Evolutionary conservation across 2,888 invertebrate genomes (phyloP), one percentile per base, ranked within the genome.

Genomic region (Eristalinus sepulchralis): DNA sequence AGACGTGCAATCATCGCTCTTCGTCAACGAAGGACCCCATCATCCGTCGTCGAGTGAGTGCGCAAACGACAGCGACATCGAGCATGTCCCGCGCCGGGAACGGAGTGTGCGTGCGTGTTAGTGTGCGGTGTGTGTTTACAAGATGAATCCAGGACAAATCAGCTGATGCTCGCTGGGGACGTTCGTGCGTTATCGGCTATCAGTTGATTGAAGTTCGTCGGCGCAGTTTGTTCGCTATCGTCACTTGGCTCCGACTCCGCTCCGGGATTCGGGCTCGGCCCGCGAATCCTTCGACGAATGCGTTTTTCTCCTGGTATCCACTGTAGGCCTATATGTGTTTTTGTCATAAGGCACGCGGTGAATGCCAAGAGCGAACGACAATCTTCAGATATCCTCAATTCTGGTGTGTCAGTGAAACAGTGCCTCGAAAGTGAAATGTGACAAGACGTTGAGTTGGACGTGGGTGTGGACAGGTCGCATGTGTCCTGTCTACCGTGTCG

Each of bases 281-380:
- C 17, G n/a, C 47, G 17, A 33, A 17, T 63, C 57, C 24, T 57
- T 27, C 39, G 31, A 13, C 62, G 60, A 80, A 73, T 80, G 75
- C 92, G 92, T 92, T 95, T 94, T 94, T 94, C 96, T 97, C 97
- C 97, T 97, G 96, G 97, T 96, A 96, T 97, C 97, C 97, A 97
- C 97, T 97, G 97, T 95, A 95, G 96, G 96, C 95, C 97, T 97
- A 95, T 98, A 98, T 97, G 96, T 96, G 94, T 94, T 93, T 91
- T 93, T 91, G 95, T 96, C 97, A 97, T 98, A 98, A 98, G 98
- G 98, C 98, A 98, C 98, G 98, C 98, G 98, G 98, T 98, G 98
- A 98, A 98, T 98, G 98, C 98, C 98, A 98, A 98, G 97, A 97
- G 97, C 96, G 96, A 96, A 96, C 96, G 94, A 91, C 93, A 91